Evolutionary conservation across 2,113 vertebrate species (phyloP).

Genomic region (Psittacara wagleri): DNA sequence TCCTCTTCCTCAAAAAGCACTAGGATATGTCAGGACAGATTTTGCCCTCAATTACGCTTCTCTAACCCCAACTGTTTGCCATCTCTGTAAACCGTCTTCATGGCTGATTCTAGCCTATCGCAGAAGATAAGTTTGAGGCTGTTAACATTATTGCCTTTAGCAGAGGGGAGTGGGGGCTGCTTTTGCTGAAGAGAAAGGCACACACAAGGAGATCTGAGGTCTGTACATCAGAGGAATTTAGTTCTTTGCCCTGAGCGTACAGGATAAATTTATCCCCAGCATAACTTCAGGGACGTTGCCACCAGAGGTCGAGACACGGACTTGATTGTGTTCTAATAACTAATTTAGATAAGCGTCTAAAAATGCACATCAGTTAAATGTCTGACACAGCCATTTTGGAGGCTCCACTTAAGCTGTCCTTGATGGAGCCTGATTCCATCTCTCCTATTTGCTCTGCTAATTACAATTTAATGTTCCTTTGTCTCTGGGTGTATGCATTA

Average conservation of each 20-base stretch:
- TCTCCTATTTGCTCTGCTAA: conserved; percentile 58
- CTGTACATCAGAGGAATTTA: conserved; percentile 1
- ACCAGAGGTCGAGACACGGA: conserved; percentile 1
- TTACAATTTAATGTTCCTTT: conserved; percentile 37
- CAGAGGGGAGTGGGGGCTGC: neutral
- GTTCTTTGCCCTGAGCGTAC: neutral
- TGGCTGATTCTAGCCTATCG: neutral
- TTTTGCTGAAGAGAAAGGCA: neutral
- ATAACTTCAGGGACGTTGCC: neutral
- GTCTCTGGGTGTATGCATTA: neutral
- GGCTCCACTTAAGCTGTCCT: conserved; percentile 15
- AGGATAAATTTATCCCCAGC: conserved; percentile 21
- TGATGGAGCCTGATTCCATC: conserved; percentile 37
- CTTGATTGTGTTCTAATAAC: conserved; percentile 48
- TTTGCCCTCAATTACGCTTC: conserved; percentile 41
- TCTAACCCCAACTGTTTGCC: conserved; percentile 22
- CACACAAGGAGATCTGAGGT: neutral
- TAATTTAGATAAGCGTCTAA: conserved; percentile 61
- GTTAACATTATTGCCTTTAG: neutral
- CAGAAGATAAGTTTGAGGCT: conserved; percentile 13
- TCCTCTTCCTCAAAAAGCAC: neutral
- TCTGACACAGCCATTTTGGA: conserved; percentile 29
- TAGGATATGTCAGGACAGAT: neutral
- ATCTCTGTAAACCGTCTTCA: neutral
- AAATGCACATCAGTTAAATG: conserved; percentile 36